Conservation (phyloP, 2,888 invertebrate species). For the Napeogenes inachia region DNA sequence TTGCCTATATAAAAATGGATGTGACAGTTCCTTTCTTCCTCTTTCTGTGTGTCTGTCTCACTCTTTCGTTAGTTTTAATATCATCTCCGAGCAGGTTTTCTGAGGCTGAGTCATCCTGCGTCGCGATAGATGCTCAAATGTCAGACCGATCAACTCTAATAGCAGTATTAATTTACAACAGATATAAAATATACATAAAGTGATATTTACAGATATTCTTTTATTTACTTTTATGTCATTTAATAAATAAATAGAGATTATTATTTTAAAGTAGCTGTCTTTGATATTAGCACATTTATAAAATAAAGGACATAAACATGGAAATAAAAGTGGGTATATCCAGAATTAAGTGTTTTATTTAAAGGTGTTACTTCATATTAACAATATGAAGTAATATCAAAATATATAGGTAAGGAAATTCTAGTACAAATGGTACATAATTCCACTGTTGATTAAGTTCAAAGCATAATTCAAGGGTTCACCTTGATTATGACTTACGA, state of each 20-base stretch:
- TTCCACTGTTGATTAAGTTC: slow-evolving; percentile 2
- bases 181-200: background rate
- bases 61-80: slow-evolving; percentile 36
- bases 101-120: slow-evolving; percentile 63
- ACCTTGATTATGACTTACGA: slow-evolving; percentile 26
- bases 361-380: background rate
- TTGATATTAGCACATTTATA: too few relatives aligned
- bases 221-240: background rate
- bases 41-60: slow-evolving; percentile 14
- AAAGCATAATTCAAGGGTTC: slow-evolving; percentile 22
- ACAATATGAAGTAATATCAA: too few relatives aligned
- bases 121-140: slow-evolving; percentile 62
- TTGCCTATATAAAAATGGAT: slow-evolving; percentile 32
- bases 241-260: background rate
- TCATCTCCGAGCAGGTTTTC: slow-evolving; percentile 51
- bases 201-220: background rate
- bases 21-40: slow-evolving; percentile 40
- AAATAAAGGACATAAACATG: too few relatives aligned
- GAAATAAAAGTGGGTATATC: background rate
- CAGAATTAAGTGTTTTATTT: background rate
- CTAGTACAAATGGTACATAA: background rate
- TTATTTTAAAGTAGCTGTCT: too few relatives aligned
- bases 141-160: slow-evolving; percentile 53
- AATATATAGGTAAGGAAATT: background rate
- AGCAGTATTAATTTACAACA: slow-evolving; percentile 32